Conservation (phyloP, 2,888 invertebrate species). For the Apodemia mormo region DNA sequence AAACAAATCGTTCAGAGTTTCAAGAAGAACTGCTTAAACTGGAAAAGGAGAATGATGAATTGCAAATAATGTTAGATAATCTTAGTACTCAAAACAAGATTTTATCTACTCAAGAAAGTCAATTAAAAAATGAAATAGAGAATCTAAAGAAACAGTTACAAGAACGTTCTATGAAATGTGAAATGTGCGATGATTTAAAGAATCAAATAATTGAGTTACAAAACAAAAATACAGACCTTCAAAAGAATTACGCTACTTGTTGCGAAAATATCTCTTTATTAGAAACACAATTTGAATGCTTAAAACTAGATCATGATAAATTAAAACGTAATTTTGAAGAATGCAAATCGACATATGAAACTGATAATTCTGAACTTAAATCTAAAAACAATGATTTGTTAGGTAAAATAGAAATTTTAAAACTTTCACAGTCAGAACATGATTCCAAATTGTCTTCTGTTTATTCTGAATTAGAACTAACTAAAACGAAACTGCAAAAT, state of each 20-base stretch:
- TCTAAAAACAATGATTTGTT: constrained; percentile 44
- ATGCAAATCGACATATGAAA: constrained; percentile 46
- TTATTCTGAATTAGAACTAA: constrained; percentile 47
- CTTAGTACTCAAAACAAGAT: constrained; percentile 59
- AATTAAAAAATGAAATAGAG: constrained; percentile 53
- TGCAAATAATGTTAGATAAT: constrained; percentile 60
- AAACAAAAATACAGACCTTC: constrained; percentile 25
- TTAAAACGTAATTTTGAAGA: constrained; percentile 48
- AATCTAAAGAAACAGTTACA: constrained; percentile 37
- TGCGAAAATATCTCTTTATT: constrained; percentile 25
- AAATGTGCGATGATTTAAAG: constrained; percentile 27
- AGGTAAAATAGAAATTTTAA: constrained; percentile 45
- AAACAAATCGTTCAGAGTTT: constrained; percentile 44
- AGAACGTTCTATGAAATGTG: constrained; percentile 11
- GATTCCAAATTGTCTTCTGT: constrained; percentile 45
- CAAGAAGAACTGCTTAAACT: constrained; percentile 62
- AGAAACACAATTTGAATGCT: constrained; percentile 38
- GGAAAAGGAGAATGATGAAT: constrained; percentile 73
- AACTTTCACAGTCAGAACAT: constrained; percentile 44
- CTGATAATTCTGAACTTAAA: constrained; percentile 36
- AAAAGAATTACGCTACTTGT: constrained; percentile 14
- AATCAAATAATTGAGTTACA: constrained; percentile 27
- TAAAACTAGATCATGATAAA: constrained; percentile 43
- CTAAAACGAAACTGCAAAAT: constrained; percentile 27
- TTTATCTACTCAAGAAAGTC: constrained; percentile 47